These are phyloP conservation scores for Acleris emargana DNA, from an alignment of 2,888 invertebrate species.

Conservation along the genomic window DNA sequence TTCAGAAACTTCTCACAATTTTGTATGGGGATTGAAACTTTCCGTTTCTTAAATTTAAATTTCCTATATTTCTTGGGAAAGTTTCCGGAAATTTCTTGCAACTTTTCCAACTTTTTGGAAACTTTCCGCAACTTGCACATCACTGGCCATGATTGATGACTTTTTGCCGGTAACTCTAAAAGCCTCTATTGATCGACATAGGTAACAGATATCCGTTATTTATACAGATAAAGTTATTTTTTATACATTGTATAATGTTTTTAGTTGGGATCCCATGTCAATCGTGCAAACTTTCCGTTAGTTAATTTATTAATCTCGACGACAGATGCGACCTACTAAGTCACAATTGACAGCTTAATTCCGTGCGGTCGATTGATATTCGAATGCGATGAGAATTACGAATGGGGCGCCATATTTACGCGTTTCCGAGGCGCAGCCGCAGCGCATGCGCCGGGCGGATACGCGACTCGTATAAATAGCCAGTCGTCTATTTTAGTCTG, in stretches of 20 bases:
- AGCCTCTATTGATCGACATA: slow-evolving; percentile 46
- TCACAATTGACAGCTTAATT: slow-evolving; percentile 21
- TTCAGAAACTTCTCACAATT: too few relatives aligned
- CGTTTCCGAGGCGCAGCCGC: slow-evolving; percentile 37
- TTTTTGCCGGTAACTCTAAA: slow-evolving; percentile 62
- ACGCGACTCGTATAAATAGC: slow-evolving; percentile 76
- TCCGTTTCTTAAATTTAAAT: too few relatives aligned
- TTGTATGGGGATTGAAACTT: too few relatives aligned
- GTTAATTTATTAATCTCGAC: slow-evolving; percentile 14
- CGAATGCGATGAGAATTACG: slow-evolving; percentile 1
- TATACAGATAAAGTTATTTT: background rate
- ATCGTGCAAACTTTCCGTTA: background rate
- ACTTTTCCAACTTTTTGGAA: too few relatives aligned
- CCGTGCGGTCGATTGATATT: slow-evolving; percentile 9
- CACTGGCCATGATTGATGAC: slow-evolving; percentile 73
- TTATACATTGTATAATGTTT: background rate
- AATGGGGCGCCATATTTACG: slow-evolving; percentile 56
- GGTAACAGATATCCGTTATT: slow-evolving; percentile 5
- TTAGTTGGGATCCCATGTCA: background rate
- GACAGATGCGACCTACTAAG: slow-evolving; percentile 11
- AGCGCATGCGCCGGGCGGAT: slow-evolving; percentile 78
- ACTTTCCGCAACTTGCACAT: too few relatives aligned
- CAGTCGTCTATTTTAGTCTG: slow-evolving; percentile 73
- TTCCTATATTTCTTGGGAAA: too few relatives aligned
- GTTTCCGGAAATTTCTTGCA: too few relatives aligned